phyloP scores from a whole-genome alignment of 2,797 vertebrate species.

The Falco biarmicus region DNA sequence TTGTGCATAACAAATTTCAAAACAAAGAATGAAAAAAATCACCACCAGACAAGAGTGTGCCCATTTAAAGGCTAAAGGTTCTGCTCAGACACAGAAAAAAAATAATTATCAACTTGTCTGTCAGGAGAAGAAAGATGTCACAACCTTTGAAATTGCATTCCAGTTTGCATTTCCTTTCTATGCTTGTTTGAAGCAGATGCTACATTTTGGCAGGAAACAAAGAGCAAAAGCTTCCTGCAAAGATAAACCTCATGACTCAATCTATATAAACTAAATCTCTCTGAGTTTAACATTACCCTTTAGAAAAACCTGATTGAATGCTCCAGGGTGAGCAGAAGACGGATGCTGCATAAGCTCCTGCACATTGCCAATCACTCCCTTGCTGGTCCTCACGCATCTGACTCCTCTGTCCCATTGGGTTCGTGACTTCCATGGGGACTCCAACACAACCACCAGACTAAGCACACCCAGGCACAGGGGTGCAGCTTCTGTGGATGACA shows the following conservation, averaged over 20 bases:
- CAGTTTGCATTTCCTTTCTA: not conserved
- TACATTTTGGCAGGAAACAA: constrained; percentile 10
- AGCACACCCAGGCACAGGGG: not conserved
- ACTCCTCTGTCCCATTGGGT: not conserved
- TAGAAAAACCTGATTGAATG: not conserved
- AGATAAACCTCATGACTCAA: not conserved
- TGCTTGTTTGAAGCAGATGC: rapidly evolving
- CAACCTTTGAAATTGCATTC: not conserved
- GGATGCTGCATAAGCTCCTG: not conserved
- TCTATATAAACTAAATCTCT: not conserved
- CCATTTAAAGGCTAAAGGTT: not conserved
- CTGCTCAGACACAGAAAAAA: not conserved
- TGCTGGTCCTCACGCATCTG: not conserved
- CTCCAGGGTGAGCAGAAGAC: not conserved
- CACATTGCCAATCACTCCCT: not conserved
- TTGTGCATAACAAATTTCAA: not conserved
- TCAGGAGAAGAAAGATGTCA: not conserved
- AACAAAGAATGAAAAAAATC: not conserved
- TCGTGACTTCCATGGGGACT: not conserved
- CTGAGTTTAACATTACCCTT: not conserved
- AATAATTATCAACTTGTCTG: not conserved
- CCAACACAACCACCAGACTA: not conserved
- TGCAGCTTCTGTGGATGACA: not conserved
- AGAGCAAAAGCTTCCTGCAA: not conserved
- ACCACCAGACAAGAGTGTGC: not conserved